Conservation (phyloP, 2,113 vertebrate species). For the Corvus cornix region DNA sequence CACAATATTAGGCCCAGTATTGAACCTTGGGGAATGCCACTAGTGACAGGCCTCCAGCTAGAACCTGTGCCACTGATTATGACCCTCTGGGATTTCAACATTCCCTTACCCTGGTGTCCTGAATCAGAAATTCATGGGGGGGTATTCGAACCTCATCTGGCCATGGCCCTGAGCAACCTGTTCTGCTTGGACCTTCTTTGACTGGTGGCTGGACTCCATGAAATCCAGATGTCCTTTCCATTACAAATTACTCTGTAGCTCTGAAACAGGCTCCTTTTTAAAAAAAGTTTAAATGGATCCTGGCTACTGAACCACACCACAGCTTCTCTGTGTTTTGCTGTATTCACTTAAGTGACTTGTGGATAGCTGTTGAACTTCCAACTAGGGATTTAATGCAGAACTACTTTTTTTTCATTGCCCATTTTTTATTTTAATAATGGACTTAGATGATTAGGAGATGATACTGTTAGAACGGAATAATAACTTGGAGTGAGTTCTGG, state of each 20-base stretch:
- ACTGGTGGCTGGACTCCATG: background rate
- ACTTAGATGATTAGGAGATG: background rate
- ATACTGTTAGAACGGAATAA: background rate
- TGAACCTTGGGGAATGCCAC: background rate
- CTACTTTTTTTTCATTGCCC: background rate
- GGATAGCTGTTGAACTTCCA: background rate
- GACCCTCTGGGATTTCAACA: background rate
- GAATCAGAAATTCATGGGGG: background rate
- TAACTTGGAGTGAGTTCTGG: background rate
- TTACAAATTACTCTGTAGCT: background rate
- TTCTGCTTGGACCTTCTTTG: background rate
- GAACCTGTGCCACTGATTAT: background rate
- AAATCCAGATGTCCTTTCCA: background rate
- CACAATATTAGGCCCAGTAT: background rate
- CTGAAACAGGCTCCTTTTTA: background rate
- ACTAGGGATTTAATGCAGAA: background rate
- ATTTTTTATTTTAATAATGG: background rate
- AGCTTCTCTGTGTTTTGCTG: background rate
- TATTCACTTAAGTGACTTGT: background rate
- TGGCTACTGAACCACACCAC: background rate
- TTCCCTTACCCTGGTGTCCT: background rate
- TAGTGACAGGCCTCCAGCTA: background rate
- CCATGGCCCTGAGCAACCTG: background rate
- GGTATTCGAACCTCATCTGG: background rate
- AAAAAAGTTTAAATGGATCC: background rate